Base-by-base conservation (phyloP, 2,888 invertebrate genomes). In the Pherbina coryleti region DNA sequence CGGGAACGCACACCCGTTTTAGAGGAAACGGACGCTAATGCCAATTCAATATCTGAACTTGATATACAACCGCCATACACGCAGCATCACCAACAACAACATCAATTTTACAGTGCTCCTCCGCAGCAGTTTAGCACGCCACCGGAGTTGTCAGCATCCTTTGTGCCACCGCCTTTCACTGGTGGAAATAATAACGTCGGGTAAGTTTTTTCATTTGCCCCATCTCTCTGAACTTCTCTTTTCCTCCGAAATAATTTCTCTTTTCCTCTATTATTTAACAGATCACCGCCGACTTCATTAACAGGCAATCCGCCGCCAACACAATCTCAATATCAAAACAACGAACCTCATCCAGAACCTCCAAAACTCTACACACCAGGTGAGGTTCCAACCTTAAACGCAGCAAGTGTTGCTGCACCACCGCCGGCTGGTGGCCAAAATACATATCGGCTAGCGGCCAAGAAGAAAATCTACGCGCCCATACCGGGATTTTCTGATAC, bases 391-490 rank as follows among this genome's bases (percentile, higher is more conserved):
- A 81, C 79, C 49, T 71, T 83, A 70, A 71, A 4, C 77, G 77
- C 79, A 1, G 25, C 78, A 51, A 34, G 53, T 17, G 79, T 31
- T 57, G 22, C 49, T 8, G 75, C 79, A 28, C 81, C 83, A 31
- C 37, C 81, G 5, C 74, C 78, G 22, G 71, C 80, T 19, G 49
- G 76, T 37, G 82, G 80, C 11, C 86, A 85, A 53, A 89, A 93
- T 82, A 92, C 91, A 57, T 96, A 93, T 88, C 91, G 95, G 51
- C 91, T 95, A 76, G 91, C 93, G 0, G 93, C 93, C 5, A 92
- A 92, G 83, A 93, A 94, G 86, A 93, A 94, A 84, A 90, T 92
- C 5, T 96, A 96, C 88, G 96, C 95, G 0, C 95, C 93, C 84
- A 93, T 95, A 83, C 96, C 96, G 0, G 95, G 95, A 0, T 86